Conservation (phyloP, 1,140 invertebrate genomes). For the Ceratitis capitata region DNA sequence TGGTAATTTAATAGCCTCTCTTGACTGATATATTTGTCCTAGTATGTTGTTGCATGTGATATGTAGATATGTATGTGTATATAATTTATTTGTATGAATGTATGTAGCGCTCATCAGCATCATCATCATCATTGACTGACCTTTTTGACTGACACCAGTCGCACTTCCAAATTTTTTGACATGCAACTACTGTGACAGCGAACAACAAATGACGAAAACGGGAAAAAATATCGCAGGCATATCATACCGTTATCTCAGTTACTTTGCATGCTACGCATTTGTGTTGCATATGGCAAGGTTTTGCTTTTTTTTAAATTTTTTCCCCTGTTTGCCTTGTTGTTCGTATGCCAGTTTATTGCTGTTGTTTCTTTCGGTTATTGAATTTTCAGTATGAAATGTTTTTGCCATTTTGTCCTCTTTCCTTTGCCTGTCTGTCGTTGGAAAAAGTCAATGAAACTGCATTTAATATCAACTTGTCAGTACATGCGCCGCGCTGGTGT, state of each 20-base stretch:
- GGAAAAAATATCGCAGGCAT: neutral
- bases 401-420: too few relatives aligned
- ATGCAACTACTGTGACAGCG: conserved; percentile 14
- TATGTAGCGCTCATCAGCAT: neutral
- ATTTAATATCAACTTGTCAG: neutral
- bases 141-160: conserved; percentile 35
- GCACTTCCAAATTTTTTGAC: conserved; percentile 21
- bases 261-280: conserved; percentile 33
- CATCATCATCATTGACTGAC: conserved; percentile 19
- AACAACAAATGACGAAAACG: conserved; percentile 6
- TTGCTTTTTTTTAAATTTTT: neutral
- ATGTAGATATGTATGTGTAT: neutral
- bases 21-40: neutral
- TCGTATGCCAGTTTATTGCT: neutral
- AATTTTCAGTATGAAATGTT: conserved; percentile 13
- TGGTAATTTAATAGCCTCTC: conserved; percentile 31
- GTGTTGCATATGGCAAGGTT: conserved; percentile 23
- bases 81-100: too few relatives aligned
- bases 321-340: too few relatives aligned
- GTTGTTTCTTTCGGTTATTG: conserved; percentile 38
- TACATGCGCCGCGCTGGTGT: neutral
- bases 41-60: neutral
- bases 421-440: neutral
- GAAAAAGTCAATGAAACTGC: neutral
- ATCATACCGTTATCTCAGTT: conserved; percentile 10